These are phyloP conservation scores for Cossypha caffra DNA, from an alignment of 2,797 vertebrate genomes.

Conservation along the genomic window DNA sequence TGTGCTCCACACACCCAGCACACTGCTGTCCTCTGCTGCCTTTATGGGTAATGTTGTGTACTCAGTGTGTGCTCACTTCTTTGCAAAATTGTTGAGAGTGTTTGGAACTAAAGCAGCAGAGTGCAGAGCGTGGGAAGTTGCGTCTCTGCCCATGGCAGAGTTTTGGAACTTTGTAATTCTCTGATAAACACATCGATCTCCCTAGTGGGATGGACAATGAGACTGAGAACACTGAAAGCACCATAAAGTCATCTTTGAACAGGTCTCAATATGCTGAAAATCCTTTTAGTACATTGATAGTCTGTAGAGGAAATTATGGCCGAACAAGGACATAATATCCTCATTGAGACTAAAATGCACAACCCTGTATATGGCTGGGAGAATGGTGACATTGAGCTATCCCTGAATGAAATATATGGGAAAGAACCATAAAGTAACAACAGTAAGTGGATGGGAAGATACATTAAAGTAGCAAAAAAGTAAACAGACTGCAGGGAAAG, in stretches of 20 bases:
- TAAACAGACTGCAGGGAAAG: no score
- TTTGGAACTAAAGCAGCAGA: neutral
- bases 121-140: accelerated
- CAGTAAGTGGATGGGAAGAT: no score
- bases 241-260: neutral
- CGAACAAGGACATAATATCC: no score
- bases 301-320: no score
- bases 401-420: no score
- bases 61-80: neutral
- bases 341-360: no score
- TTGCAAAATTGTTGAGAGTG: neutral
- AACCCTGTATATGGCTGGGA: no score
- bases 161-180: neutral
- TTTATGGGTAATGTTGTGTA: accelerated
- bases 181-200: neutral
- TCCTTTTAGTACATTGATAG: neutral
- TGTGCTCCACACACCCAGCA: neutral
- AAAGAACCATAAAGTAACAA: no score
- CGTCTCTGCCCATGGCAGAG: neutral
- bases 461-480: no score
- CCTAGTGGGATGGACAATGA: neutral
- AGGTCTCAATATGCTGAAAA: neutral
- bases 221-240: neutral
- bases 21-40: neutral
- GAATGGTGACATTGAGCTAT: no score